Conservation (phyloP, 2,113 vertebrate genomes). For the Probosciger aterrimus region DNA sequence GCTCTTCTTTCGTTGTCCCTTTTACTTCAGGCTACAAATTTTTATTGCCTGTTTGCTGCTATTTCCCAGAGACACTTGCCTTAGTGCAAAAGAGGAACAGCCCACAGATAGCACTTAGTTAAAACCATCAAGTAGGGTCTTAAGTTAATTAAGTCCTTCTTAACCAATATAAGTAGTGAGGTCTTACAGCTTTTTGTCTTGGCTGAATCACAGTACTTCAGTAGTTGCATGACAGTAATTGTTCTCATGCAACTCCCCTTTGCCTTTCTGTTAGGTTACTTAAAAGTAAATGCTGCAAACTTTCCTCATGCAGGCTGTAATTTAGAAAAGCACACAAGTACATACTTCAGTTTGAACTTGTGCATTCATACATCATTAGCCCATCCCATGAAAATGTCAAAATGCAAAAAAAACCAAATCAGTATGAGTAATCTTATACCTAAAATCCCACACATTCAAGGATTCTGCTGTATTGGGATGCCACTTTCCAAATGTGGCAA, state of each 20-base stretch:
- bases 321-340: background rate
- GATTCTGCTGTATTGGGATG: background rate
- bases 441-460: background rate
- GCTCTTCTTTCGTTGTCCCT: background rate
- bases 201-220: background rate
- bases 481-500: background rate
- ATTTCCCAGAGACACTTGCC: background rate
- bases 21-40: background rate
- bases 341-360: background rate
- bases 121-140: background rate
- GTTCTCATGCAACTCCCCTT: background rate
- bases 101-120: background rate
- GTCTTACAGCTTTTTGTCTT: background rate
- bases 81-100: background rate
- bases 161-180: background rate
- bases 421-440: background rate
- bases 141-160: background rate
- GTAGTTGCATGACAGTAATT: background rate
- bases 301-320: background rate
- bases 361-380: background rate
- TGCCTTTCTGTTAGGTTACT: background rate
- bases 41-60: background rate
- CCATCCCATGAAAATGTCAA: background rate
- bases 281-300: background rate
- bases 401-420: background rate